A percentile compares a stretch with the other conserved stretches of the same genome.
These are phyloP conservation scores for Meloe dianella DNA, from an alignment of 2,888 invertebrate genomes.

Conservation along the genomic window DNA sequence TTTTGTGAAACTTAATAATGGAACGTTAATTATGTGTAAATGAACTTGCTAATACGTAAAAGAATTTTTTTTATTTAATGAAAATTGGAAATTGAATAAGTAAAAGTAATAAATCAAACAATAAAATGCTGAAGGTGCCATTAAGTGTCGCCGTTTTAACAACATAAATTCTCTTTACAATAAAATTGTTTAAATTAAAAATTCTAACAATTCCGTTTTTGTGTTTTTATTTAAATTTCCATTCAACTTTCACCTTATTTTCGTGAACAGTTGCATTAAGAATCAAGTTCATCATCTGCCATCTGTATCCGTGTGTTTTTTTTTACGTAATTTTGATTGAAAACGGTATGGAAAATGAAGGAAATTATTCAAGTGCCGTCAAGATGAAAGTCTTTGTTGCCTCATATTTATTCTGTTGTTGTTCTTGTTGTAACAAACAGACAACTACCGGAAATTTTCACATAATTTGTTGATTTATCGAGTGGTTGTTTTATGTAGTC, in stretches of 20 bases:
- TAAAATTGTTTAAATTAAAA: too few relatives aligned
- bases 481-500: neutral
- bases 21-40: neutral
- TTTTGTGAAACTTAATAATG: neutral
- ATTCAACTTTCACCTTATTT: constrained; percentile 8
- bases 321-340: too few relatives aligned
- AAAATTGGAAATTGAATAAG: neutral
- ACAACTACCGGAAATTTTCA: neutral
- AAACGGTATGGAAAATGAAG: too few relatives aligned
- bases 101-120: too few relatives aligned
- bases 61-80: neutral
- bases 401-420: too few relatives aligned
- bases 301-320: too few relatives aligned
- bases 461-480: neutral
- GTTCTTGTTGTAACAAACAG: neutral
- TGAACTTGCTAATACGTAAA: neutral
- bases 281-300: neutral
- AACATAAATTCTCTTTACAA: too few relatives aligned
- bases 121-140: too few relatives aligned
- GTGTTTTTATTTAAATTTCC: neutral
- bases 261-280: neutral
- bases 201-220: too few relatives aligned
- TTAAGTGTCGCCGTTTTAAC: too few relatives aligned
- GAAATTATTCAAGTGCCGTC: too few relatives aligned
- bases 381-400: neutral